Percentiles rank a stretch among this genome's conserved stretches.
Evolutionary conservation across 2,113 vertebrate genomes (phyloP).

Genomic region (Regulus satrapa): DNA sequence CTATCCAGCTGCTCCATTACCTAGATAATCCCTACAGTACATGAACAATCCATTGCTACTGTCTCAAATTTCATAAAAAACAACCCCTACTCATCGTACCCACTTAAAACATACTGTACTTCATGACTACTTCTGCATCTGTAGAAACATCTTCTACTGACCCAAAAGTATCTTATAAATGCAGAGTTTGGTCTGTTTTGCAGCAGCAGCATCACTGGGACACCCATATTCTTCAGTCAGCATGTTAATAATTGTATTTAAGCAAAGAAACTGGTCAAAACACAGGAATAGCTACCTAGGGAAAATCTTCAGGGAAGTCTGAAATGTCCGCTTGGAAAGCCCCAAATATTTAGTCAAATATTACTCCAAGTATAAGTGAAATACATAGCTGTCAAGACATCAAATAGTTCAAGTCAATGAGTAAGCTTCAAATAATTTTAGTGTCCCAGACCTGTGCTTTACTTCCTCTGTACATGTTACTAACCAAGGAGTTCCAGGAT

Average conservation of each 20-base stretch:
- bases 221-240: not conserved
- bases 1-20: not conserved
- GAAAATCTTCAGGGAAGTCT: not conserved
- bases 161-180: not conserved
- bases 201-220: not conserved
- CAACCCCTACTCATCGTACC: not conserved
- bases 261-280: not conserved
- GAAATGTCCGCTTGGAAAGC: not conserved
- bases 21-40: not conserved
- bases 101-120: not conserved
- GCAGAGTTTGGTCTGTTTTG: not conserved
- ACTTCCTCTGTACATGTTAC: not conserved
- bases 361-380: not conserved
- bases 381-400: not conserved
- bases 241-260: not conserved
- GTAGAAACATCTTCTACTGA: not conserved
- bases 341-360: not conserved
- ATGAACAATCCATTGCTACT: not conserved
- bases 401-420: not conserved
- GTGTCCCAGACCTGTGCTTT: not conserved
- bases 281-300: not conserved
- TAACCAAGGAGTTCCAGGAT: not conserved
- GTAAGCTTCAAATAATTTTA: not conserved
- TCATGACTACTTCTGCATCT: not conserved
- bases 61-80: not conserved